phyloP scores from a whole-genome alignment of 2,888 invertebrate species.

The Lithosia quadra region DNA sequence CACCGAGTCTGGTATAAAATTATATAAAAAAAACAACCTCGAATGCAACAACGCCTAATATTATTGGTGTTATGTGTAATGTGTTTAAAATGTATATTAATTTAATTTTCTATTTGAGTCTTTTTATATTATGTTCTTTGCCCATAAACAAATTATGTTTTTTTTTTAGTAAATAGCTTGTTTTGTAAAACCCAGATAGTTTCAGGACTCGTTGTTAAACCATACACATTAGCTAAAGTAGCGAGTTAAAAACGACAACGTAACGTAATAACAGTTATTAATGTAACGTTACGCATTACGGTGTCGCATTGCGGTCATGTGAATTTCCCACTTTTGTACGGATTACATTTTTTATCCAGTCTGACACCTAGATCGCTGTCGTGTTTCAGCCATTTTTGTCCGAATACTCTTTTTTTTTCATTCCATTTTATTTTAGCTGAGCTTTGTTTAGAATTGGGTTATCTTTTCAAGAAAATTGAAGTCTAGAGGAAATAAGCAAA shows the following conservation, averaged over 20 bases:
- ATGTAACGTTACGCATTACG: constrained; percentile 46
- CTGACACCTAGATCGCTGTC: constrained; percentile 39
- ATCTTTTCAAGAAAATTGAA: constrained; percentile 1
- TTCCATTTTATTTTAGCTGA: constrained; percentile 20
- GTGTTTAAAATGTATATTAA: too few species aligned
- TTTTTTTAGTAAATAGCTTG: too few species aligned
- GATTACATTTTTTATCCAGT: constrained; percentile 56
- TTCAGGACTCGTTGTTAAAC: not conserved
- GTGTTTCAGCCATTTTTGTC: constrained; percentile 46
- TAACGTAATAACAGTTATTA: constrained; percentile 53
- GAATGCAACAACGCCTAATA: too few species aligned
- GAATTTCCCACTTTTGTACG: constrained; percentile 51
- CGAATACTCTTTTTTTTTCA: constrained; percentile 29
- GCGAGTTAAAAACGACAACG: constrained; percentile 35
- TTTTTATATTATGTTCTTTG: too few species aligned
- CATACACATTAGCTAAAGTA: constrained; percentile 15
- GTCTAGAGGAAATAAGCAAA: not conserved
- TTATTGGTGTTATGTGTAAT: too few species aligned
- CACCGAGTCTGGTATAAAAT: too few species aligned
- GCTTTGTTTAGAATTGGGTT: constrained; percentile 14
- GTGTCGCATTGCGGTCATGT: constrained; percentile 65
- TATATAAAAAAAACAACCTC: too few species aligned
- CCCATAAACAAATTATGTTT: too few species aligned
- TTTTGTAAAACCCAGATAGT: not conserved
- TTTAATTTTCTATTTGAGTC: too few species aligned